Evolutionary conservation across 2,113 vertebrate species (phyloP).

Genomic region (Solea senegalensis): DNA sequence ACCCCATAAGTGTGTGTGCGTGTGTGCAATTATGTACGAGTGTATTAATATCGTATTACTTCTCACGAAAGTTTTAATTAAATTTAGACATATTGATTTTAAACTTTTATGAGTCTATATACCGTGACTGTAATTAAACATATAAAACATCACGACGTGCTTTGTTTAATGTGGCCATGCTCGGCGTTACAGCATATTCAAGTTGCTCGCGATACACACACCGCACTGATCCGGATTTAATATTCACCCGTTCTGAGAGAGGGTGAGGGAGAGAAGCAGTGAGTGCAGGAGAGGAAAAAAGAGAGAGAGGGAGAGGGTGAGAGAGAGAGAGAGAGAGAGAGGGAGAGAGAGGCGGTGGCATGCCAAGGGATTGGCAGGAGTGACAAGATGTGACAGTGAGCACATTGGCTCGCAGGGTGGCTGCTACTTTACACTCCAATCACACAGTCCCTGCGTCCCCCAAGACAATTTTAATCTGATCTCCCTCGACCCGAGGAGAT

Average conservation of each 20-base stretch:
- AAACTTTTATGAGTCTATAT: constrained; percentile 30
- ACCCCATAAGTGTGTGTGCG: neutral
- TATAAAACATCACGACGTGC: constrained; percentile 15
- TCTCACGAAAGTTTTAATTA: constrained; percentile 40
- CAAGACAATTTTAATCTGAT: constrained; percentile 77
- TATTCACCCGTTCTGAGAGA: constrained; percentile 39
- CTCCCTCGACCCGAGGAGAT: constrained; percentile 47
- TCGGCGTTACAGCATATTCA: constrained; percentile 6
- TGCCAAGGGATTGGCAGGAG: constrained; percentile 63
- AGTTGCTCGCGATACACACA: constrained; percentile 6
- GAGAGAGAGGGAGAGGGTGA: neutral
- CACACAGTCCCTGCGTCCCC: constrained; percentile 69
- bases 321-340: constrained; percentile 2
- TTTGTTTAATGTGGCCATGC: neutral
- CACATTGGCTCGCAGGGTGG: constrained; percentile 72
- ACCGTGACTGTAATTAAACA: constrained; percentile 32
- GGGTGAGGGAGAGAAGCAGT: constrained; percentile 1
- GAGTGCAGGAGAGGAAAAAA: neutral
- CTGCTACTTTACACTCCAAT: constrained; percentile 79
- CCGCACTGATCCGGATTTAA: constrained; percentile 40
- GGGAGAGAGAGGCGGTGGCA: neutral
- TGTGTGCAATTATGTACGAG: constrained; percentile 26
- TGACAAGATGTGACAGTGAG: constrained; percentile 78
- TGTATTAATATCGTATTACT: constrained; percentile 33
- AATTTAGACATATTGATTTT: constrained; percentile 38